These are phyloP conservation scores for Reinhardtius hippoglossoides DNA, from an alignment of 2,113 vertebrate species.

Conservation along the genomic window DNA sequence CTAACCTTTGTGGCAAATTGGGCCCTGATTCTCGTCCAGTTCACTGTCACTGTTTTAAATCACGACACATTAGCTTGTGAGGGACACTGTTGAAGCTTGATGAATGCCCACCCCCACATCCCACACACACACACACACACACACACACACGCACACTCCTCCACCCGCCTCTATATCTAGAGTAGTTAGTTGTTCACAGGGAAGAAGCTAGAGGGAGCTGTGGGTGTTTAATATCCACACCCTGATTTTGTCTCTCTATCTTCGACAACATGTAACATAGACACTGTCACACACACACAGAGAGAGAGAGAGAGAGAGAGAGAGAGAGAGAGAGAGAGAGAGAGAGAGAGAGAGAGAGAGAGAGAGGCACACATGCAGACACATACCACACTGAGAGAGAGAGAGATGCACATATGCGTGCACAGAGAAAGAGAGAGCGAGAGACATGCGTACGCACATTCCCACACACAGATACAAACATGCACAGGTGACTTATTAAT, in stretches of 20 bases:
- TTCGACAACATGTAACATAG: not conserved
- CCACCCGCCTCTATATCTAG: constrained; percentile 32
- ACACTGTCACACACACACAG: not conserved
- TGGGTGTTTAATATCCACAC: constrained; percentile 63
- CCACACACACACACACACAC: not conserved
- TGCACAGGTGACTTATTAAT: constrained; percentile 74
- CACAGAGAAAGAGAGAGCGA: constrained; percentile 3
- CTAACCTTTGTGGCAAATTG: constrained; percentile 29
- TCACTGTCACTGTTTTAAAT: constrained; percentile 55
- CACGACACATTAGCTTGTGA: constrained; percentile 65
- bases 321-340: too few relatives aligned
- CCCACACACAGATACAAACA: constrained; percentile 34
- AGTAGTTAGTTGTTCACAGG: constrained; percentile 41
- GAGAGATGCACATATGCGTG: not conserved
- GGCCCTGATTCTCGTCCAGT: constrained; percentile 20
- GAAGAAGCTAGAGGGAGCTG: constrained; percentile 78
- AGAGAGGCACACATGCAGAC: too few relatives aligned
- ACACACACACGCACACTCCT: constrained; percentile 12
- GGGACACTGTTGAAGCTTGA: constrained; percentile 19
- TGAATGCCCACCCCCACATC: not conserved
- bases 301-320: too few relatives aligned
- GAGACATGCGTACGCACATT: constrained; percentile 1
- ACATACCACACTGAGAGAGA: too few relatives aligned
- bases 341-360: too few relatives aligned
- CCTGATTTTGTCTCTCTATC: not conserved